Evolutionary conservation across 2,797 vertebrate species (phyloP).

Genomic region (Spheniscus humboldti): DNA sequence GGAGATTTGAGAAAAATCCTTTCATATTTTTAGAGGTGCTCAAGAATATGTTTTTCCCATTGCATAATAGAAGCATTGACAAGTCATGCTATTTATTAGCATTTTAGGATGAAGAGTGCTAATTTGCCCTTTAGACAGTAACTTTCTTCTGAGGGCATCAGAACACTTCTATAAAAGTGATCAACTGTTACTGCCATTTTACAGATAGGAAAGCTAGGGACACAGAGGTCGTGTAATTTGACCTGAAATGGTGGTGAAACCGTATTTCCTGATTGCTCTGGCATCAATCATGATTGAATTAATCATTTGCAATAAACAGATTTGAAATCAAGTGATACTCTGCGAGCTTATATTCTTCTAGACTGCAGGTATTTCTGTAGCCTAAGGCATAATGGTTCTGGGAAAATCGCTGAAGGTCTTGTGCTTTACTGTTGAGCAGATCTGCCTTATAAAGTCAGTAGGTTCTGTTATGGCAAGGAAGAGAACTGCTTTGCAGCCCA

Average conservation of each 20-base stretch:
- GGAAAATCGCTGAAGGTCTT: background rate
- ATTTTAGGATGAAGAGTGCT: constrained; percentile 20
- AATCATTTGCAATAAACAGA: background rate
- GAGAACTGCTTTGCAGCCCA: background rate
- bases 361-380: background rate
- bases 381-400: background rate
- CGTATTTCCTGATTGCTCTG: background rate
- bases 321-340: background rate
- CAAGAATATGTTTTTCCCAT: background rate
- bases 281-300: background rate
- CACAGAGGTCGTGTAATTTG: background rate
- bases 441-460: background rate
- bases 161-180: background rate
- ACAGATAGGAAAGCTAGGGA: background rate
- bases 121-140: background rate
- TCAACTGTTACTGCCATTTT: background rate
- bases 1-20: constrained; percentile 4
- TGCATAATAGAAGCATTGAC: background rate
- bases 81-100: background rate
- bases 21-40: constrained; percentile 34
- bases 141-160: background rate
- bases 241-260: background rate
- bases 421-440: background rate
- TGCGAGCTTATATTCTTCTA: background rate
- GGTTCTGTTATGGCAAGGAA: background rate